Evolutionary conservation across 37 sponge, comb jelly and placozoan species (phyloP), one percentile per base, ranked within the genome.

Genomic region (Oopsacas minuta): DNA sequence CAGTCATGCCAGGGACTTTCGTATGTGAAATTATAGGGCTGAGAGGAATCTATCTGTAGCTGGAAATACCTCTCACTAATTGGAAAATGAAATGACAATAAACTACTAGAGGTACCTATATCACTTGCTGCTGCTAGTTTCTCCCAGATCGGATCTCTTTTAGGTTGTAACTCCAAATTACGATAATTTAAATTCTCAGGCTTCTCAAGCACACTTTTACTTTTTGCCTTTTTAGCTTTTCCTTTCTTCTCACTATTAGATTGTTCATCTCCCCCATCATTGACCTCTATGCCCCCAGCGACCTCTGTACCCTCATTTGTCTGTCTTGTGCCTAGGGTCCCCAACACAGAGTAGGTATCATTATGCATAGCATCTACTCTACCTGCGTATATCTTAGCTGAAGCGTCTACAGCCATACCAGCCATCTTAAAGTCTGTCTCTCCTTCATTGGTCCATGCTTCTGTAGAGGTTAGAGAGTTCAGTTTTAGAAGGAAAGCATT

Each of bases 321-420:
- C 75, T 82, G 46, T 22, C 85, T 36, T 39, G 83, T 85, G 69
- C 91, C 92, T 15, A 98, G 53, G 32, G 92, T 90, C 23, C 94
- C 92, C 37, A 98, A 83, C 86, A 98, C 85, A 38, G 95, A 93
- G 52, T 52, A 90, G 10, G 92, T 90, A 81, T 98, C 99, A 82
- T 87, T 88, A 83, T 98, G 93, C 3, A 98, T 92, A 15, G 95
- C 91, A 52, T 98, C 99, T 0, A 98, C 96, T 37, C 99, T 84
- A 0, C 99, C 95, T 52, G 99, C 96, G 88, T 95, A 98, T 32
- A 98, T 98, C 87, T 98, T 98, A 23, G 99, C 94, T 52, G 96
- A 84, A n/a, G 99, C 99, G 89, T 98, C 99, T 37, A 98, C 82
- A 1, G 99, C 93, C 61, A 93, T 95, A 23, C 99, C 91, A 25